Evolutionary conservation across 2,113 vertebrate species (phyloP).

Genomic region (Bos indicus): DNA sequence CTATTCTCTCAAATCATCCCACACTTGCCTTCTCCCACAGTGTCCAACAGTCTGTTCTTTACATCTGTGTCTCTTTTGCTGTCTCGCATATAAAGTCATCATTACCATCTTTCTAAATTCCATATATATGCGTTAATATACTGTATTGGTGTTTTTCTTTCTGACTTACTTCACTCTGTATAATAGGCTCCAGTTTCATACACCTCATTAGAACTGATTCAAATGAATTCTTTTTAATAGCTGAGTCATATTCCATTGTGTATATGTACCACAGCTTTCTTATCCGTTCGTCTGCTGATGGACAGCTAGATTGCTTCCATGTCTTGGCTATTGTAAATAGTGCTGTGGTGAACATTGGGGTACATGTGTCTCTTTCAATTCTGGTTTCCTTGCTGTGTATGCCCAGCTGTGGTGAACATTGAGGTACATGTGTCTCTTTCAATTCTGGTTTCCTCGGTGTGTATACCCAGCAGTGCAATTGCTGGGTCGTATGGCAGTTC

Average conservation of each 20-base stretch:
- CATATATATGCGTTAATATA: neutral
- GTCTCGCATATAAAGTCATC: neutral
- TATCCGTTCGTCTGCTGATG: neutral
- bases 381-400: too few species aligned
- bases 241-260: neutral
- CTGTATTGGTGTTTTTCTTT: neutral
- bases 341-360: too few species aligned
- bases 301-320: neutral
- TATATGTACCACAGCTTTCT: neutral
- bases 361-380: too few species aligned
- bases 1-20: neutral
- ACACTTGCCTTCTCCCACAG: neutral
- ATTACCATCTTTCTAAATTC: neutral
- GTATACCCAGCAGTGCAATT: neutral
- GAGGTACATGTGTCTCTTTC: too few species aligned
- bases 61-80: neutral
- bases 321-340: neutral
- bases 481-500: neutral
- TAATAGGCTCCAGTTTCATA: neutral
- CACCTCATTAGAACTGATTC: neutral
- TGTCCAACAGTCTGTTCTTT: neutral
- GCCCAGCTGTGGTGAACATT: too few species aligned
- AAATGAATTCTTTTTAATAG: neutral
- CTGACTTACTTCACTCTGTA: neutral
- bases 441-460: neutral